Evolutionary conservation across 1,140 invertebrate species (phyloP).

Genomic region (Copidosoma floridanum): DNA sequence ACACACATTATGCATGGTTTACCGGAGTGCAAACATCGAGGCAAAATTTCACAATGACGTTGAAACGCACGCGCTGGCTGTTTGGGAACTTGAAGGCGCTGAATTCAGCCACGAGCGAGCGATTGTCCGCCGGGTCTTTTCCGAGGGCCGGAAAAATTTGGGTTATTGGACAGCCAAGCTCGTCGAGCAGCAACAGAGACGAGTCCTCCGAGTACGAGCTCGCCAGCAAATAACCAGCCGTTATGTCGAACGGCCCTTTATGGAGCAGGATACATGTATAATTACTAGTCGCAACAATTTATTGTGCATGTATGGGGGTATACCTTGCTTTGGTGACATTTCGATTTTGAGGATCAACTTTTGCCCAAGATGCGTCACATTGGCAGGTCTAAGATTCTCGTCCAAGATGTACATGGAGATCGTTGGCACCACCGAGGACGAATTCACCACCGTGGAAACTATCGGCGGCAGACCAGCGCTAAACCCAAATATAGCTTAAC

Average conservation of each 20-base stretch:
- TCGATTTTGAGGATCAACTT: constrained; percentile 52
- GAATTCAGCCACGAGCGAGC: constrained; percentile 59
- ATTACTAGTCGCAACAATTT: too few relatives aligned
- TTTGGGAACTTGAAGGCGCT: constrained; percentile 72
- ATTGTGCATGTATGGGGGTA: neutral
- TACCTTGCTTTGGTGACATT: constrained; percentile 50
- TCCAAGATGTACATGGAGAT: constrained; percentile 47
- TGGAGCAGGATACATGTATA: too few relatives aligned
- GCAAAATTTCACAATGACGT: constrained; percentile 69
- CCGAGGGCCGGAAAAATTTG: constrained; percentile 58
- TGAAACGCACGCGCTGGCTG: constrained; percentile 67
- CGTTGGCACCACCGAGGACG: constrained; percentile 37
- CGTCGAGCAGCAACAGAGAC: constrained; percentile 55
- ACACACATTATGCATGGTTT: too few relatives aligned
- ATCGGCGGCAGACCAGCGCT: constrained; percentile 47
- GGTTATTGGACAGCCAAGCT: constrained; percentile 60
- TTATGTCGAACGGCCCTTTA: constrained; percentile 59
- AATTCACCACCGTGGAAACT: constrained; percentile 42
- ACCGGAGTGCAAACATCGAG: constrained; percentile 62
- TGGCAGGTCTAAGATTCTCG: constrained; percentile 34
- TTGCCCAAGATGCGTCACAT: constrained; percentile 51
- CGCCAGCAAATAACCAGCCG: constrained; percentile 59
- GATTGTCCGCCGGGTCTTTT: constrained; percentile 45
- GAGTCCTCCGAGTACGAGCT: constrained; percentile 56
- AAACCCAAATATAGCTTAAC: constrained; percentile 1